Conservation (phyloP, 2,888 invertebrate species). For the Pemphredon lugubris region DNA sequence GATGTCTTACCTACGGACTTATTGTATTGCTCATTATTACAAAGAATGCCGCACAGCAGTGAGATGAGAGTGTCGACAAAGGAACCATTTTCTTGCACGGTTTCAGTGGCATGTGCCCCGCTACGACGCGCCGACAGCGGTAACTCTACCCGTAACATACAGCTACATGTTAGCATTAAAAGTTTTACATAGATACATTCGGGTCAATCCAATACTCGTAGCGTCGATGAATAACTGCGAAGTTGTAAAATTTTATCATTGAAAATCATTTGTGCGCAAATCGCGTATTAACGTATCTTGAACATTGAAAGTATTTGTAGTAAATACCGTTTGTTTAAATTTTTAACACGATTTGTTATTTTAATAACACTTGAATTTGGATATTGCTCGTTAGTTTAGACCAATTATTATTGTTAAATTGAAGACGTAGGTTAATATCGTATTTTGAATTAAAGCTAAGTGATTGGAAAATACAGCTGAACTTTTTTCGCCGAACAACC, state of each 20-base stretch:
- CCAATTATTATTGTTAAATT: not conserved
- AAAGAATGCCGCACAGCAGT: conserved; percentile 80
- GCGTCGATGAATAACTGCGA: too few relatives aligned
- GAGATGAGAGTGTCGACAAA: conserved; percentile 79
- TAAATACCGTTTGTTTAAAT: too few relatives aligned
- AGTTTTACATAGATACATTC: conserved; percentile 71
- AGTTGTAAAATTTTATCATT: too few relatives aligned
- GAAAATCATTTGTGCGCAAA: too few relatives aligned
- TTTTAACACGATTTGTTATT: conserved; percentile 14
- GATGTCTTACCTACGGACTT: conserved; percentile 76
- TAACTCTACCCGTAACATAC: conserved; percentile 77
- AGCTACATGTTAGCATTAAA: conserved; percentile 75
- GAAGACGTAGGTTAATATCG: conserved; percentile 14
- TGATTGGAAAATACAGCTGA: not conserved
- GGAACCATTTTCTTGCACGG: conserved; percentile 75
- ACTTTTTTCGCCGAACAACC: conserved; percentile 40
- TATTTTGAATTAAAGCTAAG: not conserved
- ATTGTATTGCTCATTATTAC: conserved; percentile 78
- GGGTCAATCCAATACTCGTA: conserved; percentile 50
- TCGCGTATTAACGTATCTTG: too few relatives aligned
- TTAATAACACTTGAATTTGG: not conserved
- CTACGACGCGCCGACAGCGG: conserved; percentile 74
- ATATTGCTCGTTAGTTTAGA: not conserved
- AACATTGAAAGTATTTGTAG: too few relatives aligned
- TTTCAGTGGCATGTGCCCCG: conserved; percentile 74